A percentile compares a stretch with the other conserved stretches of the same genome.
Conservation (phyloP, 2,888 invertebrate species). For the Hedya salicella region DNA sequence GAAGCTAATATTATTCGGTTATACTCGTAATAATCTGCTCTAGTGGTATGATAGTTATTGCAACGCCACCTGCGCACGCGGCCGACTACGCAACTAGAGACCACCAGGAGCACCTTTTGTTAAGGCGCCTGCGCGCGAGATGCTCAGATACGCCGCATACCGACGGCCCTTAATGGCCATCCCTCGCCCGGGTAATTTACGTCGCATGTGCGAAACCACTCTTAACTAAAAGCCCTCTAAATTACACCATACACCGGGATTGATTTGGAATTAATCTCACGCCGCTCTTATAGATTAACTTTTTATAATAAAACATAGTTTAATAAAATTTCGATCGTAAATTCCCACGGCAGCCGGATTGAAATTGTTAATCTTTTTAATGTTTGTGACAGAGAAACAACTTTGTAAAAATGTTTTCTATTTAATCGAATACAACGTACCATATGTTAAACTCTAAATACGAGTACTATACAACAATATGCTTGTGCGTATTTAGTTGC, state of each 20-base stretch:
- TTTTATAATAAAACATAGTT: constrained; percentile 51
- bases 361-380: constrained; percentile 42
- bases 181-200: constrained; percentile 80
- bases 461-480: too few relatives aligned
- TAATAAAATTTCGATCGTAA: constrained; percentile 51
- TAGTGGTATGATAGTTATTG: neutral
- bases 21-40: neutral
- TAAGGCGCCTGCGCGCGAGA: constrained; percentile 76
- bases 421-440: neutral
- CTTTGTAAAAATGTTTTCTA: neutral
- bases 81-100: constrained; percentile 52
- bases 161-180: constrained; percentile 78
- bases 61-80: constrained; percentile 6
- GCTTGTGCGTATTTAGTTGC: too few relatives aligned
- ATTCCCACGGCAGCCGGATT: constrained; percentile 43
- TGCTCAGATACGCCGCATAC: constrained; percentile 79
- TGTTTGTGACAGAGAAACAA: constrained; percentile 22
- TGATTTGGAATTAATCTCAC: constrained; percentile 80
- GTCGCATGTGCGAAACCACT: constrained; percentile 82
- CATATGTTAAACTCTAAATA: too few relatives aligned
- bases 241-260: constrained; percentile 78
- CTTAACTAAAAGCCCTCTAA: constrained; percentile 82
- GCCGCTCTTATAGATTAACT: constrained; percentile 62
- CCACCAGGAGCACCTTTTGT: constrained; percentile 81
- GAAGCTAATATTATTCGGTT: neutral